Percentiles rank a stretch among this genome's conserved stretches.
phyloP scores from a whole-genome alignment of 2,888 invertebrate genomes.

The Harpagoxenus sublaevis region DNA sequence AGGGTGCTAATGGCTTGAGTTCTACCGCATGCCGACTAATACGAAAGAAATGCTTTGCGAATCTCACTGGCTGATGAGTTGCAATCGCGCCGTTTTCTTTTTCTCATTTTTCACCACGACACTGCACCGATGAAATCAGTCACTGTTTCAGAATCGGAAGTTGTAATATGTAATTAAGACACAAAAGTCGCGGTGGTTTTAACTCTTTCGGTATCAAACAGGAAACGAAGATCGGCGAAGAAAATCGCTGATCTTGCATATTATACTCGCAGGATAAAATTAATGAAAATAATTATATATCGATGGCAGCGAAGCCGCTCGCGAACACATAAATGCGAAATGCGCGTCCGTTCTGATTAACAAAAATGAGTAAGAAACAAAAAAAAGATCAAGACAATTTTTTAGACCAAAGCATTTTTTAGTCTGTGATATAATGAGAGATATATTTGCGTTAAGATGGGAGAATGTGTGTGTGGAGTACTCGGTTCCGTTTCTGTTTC shows the following conservation, averaged over 20 bases:
- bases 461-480: conserved; percentile 72
- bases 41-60: conserved; percentile 65
- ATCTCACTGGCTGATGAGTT: conserved; percentile 47
- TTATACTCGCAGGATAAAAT: conserved; percentile 48
- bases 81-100: conserved; percentile 63
- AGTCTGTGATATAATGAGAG: conserved; percentile 85
- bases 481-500: conserved; percentile 54
- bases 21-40: conserved; percentile 60
- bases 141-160: background rate
- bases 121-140: background rate
- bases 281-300: conserved; percentile 24
- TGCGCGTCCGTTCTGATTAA: conserved; percentile 20
- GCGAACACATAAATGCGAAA: conserved; percentile 17
- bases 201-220: background rate
- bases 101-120: conserved; percentile 16
- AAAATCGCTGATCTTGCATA: conserved; percentile 59
- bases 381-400: conserved; percentile 68
- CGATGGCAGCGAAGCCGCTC: background rate
- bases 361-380: conserved; percentile 37
- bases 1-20: conserved; percentile 76
- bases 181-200: background rate
- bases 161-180: conserved; percentile 3
- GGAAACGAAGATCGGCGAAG: background rate
- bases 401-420: conserved; percentile 86
- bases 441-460: conserved; percentile 79